Conservation (phyloP, 2,113 vertebrate species). For the Nannospalax galili region DNA sequence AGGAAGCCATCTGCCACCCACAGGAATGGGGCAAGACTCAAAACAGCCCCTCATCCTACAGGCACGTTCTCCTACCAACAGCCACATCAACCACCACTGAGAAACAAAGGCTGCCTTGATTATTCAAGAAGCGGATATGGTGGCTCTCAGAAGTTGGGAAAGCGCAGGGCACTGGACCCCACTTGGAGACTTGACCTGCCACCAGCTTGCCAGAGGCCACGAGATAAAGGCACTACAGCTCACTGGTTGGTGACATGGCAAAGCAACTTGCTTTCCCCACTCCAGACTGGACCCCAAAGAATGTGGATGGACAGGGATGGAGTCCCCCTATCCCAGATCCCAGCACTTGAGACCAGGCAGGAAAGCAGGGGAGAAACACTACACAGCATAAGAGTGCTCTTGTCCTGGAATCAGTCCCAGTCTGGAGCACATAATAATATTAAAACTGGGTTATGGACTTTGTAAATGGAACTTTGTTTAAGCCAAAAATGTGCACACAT, state of each 20-base stretch:
- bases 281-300: neutral
- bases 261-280: neutral
- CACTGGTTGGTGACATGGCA: neutral
- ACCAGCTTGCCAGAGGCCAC: neutral
- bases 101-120: neutral
- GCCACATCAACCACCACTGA: neutral
- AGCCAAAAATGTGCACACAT: conserved; percentile 66
- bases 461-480: conserved; percentile 73
- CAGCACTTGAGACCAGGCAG: neutral
- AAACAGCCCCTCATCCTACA: neutral
- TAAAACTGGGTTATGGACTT: conserved; percentile 71
- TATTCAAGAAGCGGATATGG: neutral
- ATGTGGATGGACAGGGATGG: neutral
- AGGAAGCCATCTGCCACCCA: neutral
- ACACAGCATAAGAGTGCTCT: conserved; percentile 33
- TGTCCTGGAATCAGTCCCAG: conserved; percentile 69
- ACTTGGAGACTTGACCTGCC: neutral
- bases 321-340: neutral
- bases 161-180: neutral
- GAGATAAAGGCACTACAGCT: neutral
- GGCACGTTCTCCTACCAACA: neutral
- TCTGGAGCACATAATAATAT: conserved; percentile 60
- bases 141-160: no score
- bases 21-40: neutral
- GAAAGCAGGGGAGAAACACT: conserved; percentile 23